A percentile compares a stretch with the other conserved stretches of the same genome.
These are phyloP conservation scores for Lepidothrix coronata DNA, from an alignment of 2,113 vertebrate genomes.

Conservation along the genomic window DNA sequence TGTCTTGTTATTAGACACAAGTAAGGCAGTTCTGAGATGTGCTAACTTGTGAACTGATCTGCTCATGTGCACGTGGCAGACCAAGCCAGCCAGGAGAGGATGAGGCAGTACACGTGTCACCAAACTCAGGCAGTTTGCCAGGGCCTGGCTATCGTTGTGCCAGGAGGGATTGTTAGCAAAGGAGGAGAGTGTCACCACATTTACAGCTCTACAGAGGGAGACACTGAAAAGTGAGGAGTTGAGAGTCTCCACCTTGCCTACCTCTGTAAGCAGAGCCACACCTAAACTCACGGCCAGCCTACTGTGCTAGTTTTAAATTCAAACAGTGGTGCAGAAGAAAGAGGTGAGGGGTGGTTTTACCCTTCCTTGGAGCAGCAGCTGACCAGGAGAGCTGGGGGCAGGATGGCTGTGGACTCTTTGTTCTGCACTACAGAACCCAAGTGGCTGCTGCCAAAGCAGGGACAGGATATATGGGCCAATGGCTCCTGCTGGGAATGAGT, in stretches of 20 bases:
- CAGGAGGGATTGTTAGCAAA: neutral
- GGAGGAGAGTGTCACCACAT: neutral
- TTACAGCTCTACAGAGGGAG: neutral
- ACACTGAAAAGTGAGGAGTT: neutral
- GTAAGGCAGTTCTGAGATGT: neutral
- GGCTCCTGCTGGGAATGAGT: neutral
- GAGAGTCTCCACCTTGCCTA: neutral
- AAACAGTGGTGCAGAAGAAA: neutral
- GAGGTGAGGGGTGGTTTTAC: neutral
- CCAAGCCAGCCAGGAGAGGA: neutral
- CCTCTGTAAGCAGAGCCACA: neutral
- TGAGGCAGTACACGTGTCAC: neutral
- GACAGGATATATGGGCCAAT: neutral
- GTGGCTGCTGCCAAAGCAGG: neutral
- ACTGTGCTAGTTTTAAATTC: neutral
- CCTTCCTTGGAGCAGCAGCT: neutral
- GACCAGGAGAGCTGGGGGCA: neutral
- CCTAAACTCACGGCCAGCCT: neutral
- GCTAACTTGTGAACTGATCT: neutral
- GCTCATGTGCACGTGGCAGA: neutral
- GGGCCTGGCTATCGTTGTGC: neutral
- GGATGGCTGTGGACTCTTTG: neutral
- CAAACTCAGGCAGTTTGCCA: neutral
- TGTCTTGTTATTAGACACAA: neutral
- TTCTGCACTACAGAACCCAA: rapidly evolving